Evolutionary conservation across 2,888 invertebrate species (phyloP), one percentile per base, ranked within the genome.

Genomic region (Hemicrepidius hirtus): DNA sequence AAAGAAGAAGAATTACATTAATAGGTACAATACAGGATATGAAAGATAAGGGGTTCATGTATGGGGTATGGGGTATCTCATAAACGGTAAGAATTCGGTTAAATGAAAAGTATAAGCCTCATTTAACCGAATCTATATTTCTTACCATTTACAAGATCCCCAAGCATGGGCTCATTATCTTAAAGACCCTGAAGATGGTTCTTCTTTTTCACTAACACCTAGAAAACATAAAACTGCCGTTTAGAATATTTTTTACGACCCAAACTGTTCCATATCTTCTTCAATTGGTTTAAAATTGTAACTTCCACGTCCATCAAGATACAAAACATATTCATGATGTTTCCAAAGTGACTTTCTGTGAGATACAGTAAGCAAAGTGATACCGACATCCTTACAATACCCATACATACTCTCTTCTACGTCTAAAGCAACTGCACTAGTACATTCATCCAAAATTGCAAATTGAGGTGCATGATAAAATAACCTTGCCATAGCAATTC

Each of bases 401-500:
- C 94, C 93, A 84, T 99, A 99, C 95, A 99, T 98, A 77, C 93
- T 93, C 24, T 97, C 98, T 85, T 99, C 99, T 0, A 99, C 98
- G 85, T 99, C 99, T 0, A 99, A 97, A 57, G 97, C 98, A 0
- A 99, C 99, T 0, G 99, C 99, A 85, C 97, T 97, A 0, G 99
- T 99, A 85, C 99, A 99, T 86, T 99, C 99, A 84, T 99, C 99
- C 80, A 99, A 88, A 81, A 99, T 99, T 10, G 99, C 99, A 88
- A 99, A 99, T 88, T 98, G 98, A 0, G 99, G 99, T 84, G 92
- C 92, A 87, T 99, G 98, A 88, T 99, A 99, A 88, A 99, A 98
- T 75, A 99, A 88, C 12, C 98, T 91, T 12, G 98, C 97, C 98
- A 99, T 99, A 90, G 99, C 99, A 80, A 99, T 93, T 83, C 99